phyloP scores from a whole-genome alignment of 2,888 invertebrate genomes.

The Limulus polyphemus region DNA sequence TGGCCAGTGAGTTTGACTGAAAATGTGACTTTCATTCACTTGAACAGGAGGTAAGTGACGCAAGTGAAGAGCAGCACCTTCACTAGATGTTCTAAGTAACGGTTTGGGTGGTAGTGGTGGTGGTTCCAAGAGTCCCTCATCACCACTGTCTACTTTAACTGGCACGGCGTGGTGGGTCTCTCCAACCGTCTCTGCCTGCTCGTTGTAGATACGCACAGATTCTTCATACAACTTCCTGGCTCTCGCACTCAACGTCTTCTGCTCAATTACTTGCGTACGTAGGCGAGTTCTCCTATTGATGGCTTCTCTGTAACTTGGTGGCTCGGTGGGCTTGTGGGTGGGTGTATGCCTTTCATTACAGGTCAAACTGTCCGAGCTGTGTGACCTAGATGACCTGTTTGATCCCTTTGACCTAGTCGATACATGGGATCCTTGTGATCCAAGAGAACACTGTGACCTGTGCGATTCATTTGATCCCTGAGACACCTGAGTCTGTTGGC shows the following conservation, averaged over 20 bases:
- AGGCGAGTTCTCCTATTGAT: slow-evolving; percentile 26
- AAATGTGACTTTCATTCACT: slow-evolving; percentile 37
- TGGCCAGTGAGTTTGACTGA: slow-evolving; percentile 22
- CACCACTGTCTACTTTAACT: slow-evolving; percentile 25
- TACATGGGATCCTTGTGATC: not conserved
- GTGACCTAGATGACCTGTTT: slow-evolving; percentile 9
- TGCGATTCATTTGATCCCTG: slow-evolving; percentile 14
- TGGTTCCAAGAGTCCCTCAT: slow-evolving; percentile 33
- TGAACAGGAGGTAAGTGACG: slow-evolving; percentile 53
- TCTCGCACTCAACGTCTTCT: slow-evolving; percentile 27
- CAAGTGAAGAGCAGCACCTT: slow-evolving; percentile 31
- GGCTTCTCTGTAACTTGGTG: slow-evolving; percentile 32
- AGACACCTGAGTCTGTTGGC: slow-evolving; percentile 14
- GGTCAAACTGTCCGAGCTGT: slow-evolving; percentile 5
- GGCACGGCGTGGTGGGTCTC: slow-evolving; percentile 25
- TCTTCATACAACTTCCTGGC: slow-evolving; percentile 30
- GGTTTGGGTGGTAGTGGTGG: not conserved
- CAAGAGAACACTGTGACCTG: not conserved
- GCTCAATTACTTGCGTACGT: slow-evolving; percentile 28
- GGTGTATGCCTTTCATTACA: too few relatives aligned
- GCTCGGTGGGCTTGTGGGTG: slow-evolving; percentile 7
- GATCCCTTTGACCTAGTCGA: too few relatives aligned
- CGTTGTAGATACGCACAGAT: slow-evolving; percentile 24
- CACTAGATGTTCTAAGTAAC: not conserved
- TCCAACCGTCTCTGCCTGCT: slow-evolving; percentile 7